phyloP scores from a whole-genome alignment of 1,140 invertebrate genomes.

The Bombus pyrosoma region DNA sequence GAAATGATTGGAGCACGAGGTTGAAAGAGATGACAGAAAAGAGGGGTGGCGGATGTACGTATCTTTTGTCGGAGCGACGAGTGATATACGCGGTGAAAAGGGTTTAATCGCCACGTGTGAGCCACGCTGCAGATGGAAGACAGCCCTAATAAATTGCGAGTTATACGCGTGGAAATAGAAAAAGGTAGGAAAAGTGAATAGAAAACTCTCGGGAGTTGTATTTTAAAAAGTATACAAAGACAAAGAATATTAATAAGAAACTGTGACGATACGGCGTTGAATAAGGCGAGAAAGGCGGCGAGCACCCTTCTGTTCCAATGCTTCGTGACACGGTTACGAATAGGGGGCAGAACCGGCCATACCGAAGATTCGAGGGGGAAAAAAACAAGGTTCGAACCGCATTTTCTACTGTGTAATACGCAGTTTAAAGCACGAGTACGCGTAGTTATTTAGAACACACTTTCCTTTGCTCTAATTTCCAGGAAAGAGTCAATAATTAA shows the following conservation, averaged over 20 bases:
- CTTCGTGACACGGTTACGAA: conserved; percentile 33
- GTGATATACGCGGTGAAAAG: no score
- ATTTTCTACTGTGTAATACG: background rate
- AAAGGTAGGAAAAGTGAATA: no score
- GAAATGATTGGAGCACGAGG: conserved; percentile 13
- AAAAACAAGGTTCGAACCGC: background rate
- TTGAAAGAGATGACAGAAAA: conserved; percentile 25
- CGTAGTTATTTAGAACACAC: background rate
- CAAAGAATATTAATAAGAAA: background rate
- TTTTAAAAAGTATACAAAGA: background rate
- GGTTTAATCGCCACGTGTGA: no score
- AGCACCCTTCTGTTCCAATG: background rate
- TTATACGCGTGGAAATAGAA: background rate
- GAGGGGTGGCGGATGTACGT: background rate
- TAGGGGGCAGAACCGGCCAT: background rate
- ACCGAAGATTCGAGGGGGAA: background rate
- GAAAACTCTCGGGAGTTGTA: background rate
- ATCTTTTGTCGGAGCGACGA: background rate
- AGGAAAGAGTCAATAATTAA: no score
- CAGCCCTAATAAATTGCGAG: background rate
- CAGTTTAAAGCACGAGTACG: background rate
- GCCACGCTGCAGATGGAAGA: background rate
- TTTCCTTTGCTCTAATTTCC: background rate
- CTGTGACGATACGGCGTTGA: background rate
- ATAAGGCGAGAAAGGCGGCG: background rate